phyloP scores from a whole-genome alignment of 1,140 invertebrate genomes.

The Mactra quadrangularis region DNA sequence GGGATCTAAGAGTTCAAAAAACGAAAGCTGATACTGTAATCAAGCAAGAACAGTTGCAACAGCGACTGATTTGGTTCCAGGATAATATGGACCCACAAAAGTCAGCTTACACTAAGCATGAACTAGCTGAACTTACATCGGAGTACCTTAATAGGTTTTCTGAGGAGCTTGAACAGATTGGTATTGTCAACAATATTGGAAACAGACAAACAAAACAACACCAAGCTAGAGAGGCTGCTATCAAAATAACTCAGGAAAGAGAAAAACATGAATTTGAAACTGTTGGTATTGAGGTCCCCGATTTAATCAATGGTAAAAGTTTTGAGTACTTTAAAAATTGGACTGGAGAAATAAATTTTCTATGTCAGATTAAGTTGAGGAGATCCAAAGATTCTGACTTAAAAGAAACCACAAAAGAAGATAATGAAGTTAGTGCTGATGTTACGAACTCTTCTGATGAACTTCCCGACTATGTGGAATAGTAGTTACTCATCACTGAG shows the following conservation, averaged over 20 bases:
- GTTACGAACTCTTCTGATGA: conserved; percentile 3
- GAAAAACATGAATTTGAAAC: conserved; percentile 74
- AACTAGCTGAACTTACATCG: conserved; percentile 65
- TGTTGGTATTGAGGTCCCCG: conserved; percentile 77
- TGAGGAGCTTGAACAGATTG: conserved; percentile 79
- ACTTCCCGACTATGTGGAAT: neutral
- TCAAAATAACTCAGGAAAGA: conserved; percentile 72
- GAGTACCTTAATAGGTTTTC: conserved; percentile 75
- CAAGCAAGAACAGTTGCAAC: conserved; percentile 74
- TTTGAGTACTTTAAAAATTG: conserved; percentile 72
- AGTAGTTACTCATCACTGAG: neutral
- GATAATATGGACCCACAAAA: conserved; percentile 65
- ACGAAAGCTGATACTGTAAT: conserved; percentile 60
- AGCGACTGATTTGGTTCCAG: conserved; percentile 75
- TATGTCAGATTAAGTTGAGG: conserved; percentile 74
- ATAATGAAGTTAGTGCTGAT: conserved; percentile 22
- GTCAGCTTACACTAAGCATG: conserved; percentile 70
- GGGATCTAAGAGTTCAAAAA: conserved; percentile 67
- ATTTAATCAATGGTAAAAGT: conserved; percentile 74
- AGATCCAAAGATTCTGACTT: conserved; percentile 69
- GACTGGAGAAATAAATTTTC: conserved; percentile 74
- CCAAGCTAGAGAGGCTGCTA: conserved; percentile 70
- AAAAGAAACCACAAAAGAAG: conserved; percentile 33
- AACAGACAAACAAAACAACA: conserved; percentile 72
- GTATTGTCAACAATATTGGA: conserved; percentile 74